Evolutionary conservation across 2,888 invertebrate genomes (phyloP).

Genomic region (Physocephala rufipes): DNA sequence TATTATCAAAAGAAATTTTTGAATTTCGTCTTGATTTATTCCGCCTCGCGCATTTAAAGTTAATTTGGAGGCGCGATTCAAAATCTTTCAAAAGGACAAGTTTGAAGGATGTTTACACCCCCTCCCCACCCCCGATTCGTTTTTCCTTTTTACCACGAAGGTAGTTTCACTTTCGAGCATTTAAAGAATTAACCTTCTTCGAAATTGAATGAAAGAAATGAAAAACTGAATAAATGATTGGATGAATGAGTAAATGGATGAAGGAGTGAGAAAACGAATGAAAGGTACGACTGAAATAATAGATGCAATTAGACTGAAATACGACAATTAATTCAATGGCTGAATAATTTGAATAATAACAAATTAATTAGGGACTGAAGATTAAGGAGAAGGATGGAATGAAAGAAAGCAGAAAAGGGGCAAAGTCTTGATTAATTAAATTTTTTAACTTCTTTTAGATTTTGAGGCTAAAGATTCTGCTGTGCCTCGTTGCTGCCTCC

Average conservation of each 20-base stretch:
- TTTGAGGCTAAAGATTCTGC: background rate
- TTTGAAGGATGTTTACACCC: no score
- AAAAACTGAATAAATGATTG: background rate
- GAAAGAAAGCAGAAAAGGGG: background rate
- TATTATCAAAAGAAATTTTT: no score
- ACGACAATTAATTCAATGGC: background rate
- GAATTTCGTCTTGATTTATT: no score
- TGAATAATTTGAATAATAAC: background rate
- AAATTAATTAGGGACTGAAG: background rate
- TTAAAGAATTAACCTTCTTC: background rate
- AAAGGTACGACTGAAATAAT: no score
- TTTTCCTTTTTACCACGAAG: no score
- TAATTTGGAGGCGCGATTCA: no score
- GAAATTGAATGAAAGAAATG: background rate
- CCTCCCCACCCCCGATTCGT: no score
- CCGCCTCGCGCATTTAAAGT: no score
- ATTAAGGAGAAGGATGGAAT: background rate
- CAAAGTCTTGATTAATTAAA: background rate
- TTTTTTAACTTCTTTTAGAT: background rate
- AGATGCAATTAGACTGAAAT: background rate
- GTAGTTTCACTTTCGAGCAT: background rate
- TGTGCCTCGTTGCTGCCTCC: background rate
- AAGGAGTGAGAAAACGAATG: background rate
- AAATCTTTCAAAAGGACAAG: no score
- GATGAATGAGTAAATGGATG: background rate